Percentiles rank a stretch among this genome's conserved stretches.
phyloP scores from a whole-genome alignment of 2,113 vertebrate species.

The Tyto alba region DNA sequence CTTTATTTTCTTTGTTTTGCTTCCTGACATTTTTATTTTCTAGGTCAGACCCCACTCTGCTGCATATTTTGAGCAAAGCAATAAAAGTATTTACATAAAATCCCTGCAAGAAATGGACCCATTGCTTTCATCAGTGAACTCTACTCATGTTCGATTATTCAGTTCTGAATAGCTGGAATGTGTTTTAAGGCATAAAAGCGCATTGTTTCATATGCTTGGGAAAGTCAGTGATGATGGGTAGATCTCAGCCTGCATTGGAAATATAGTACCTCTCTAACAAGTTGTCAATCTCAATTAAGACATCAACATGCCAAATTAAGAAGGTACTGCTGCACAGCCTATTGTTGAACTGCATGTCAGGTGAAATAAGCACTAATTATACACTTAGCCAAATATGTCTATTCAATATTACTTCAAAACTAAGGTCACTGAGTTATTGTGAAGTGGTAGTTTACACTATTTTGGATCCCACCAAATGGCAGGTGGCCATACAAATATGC shows the following conservation, averaged over 20 bases:
- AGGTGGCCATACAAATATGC: slow-evolving; percentile 81
- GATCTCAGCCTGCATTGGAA: slow-evolving; percentile 39
- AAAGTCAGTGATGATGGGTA: slow-evolving; percentile 28
- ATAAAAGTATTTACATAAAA: neutral
- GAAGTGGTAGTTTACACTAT: slow-evolving; percentile 73
- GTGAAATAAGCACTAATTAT: slow-evolving; percentile 81
- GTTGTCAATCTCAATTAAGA: slow-evolving; percentile 81
- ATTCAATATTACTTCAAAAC: slow-evolving; percentile 67
- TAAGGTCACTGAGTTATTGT: slow-evolving; percentile 74
- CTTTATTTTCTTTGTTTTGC: neutral
- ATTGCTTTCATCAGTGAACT: neutral
- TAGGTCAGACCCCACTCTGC: neutral
- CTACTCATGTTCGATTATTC: neutral
- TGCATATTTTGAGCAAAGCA: neutral
- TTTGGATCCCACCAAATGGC: slow-evolving; percentile 79
- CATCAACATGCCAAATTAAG: slow-evolving; percentile 68
- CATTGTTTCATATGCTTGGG: slow-evolving; percentile 12
- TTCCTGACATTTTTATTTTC: neutral
- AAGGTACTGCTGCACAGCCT: slow-evolving; percentile 71
- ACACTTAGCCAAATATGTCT: slow-evolving; percentile 69
- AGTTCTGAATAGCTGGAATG: neutral
- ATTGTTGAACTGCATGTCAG: slow-evolving; percentile 75
- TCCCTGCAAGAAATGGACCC: neutral
- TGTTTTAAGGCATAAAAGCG: slow-evolving; percentile 5
- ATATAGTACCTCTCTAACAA: slow-evolving; percentile 66